Evolutionary conservation across 2,888 invertebrate species (phyloP), one percentile per base, ranked within the genome.

Genomic region (Apodemia mormo): DNA sequence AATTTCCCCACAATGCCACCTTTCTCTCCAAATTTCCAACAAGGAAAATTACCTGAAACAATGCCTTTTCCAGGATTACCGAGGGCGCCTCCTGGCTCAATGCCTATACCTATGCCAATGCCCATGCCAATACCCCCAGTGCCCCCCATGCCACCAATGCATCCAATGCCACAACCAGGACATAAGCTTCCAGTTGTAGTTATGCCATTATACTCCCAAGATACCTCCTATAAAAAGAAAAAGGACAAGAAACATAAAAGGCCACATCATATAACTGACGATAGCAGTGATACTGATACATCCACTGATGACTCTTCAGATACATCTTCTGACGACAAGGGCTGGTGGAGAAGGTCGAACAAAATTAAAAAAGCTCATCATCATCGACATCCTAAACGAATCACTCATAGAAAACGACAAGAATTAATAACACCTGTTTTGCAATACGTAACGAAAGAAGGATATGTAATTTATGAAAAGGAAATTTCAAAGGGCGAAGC

Each of bases 171-270:
- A 58, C 68, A 69, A 8, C 79, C 82, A 9, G 73, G 70, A 29
- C 86, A 87, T 14, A 92, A 92, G 71, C 76, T 92, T 7, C 92
- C 92, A 33, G 89, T 92, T 1, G 89, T 92, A 22, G 92, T 92
- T 0, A 92, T 92, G 92, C 92, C 92, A 0, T 90, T 91, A 72
- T 92, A 92, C 73, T 87, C 90, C 0, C 92, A 87, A 29, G 91
- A 90, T 71, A 78, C 81, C 9, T 66, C 80, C 5, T 83, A 75
- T 67, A 86, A 84, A 71, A 83, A 81, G 67, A 52, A 65, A 70
- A 73, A 70, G 67, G 76, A 69, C 74, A 75, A 68, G 73, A 72
- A 71, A 66, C 73, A 70, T 68, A 69, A 65, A 74, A 67, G 56
- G 30, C 45, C 69, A 66, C 73, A 74, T 52, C 67, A 74, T 69